Conservation (phyloP, 2,888 invertebrate genomes). For the Geotrupes spiniger region DNA sequence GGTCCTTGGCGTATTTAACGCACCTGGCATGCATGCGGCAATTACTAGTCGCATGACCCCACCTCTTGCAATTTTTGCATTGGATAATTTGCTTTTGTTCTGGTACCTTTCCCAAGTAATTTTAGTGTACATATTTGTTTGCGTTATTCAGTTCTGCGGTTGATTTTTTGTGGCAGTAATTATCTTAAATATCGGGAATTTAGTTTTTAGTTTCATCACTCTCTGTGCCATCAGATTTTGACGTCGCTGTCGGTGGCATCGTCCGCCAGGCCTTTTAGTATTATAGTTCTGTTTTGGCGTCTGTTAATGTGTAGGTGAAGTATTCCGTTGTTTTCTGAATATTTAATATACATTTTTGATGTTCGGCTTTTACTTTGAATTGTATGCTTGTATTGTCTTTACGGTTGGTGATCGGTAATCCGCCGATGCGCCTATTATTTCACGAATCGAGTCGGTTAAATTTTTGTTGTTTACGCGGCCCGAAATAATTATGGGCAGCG, state of each 20-base stretch:
- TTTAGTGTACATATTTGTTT: not conserved
- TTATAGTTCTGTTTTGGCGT: too few species aligned
- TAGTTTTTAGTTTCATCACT: not conserved
- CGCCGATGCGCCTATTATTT: not conserved
- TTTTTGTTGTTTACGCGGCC: too few species aligned
- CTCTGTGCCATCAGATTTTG: not conserved
- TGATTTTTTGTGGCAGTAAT: not conserved
- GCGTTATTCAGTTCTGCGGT: not conserved
- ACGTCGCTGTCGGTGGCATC: not conserved
- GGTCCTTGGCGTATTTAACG: slow-evolving; percentile 14
- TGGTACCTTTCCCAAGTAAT: not conserved
- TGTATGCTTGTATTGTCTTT: not conserved
- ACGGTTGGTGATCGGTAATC: not conserved
- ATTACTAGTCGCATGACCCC: too few species aligned
- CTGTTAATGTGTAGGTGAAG: too few species aligned
- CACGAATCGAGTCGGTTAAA: not conserved
- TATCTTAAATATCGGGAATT: slow-evolving; percentile 2
- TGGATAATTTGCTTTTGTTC: slow-evolving; percentile 6
- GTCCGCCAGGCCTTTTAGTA: too few species aligned
- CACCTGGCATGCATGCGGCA: slow-evolving; percentile 3
- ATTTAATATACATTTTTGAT: too few species aligned
- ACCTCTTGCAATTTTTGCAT: too few species aligned
- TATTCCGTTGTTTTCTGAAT: too few species aligned
- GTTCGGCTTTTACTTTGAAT: too few species aligned
- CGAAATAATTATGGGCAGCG: too few species aligned